Evolutionary conservation across 2,113 vertebrate species (phyloP).

Genomic region (Hirundichthys speculiger): DNA sequence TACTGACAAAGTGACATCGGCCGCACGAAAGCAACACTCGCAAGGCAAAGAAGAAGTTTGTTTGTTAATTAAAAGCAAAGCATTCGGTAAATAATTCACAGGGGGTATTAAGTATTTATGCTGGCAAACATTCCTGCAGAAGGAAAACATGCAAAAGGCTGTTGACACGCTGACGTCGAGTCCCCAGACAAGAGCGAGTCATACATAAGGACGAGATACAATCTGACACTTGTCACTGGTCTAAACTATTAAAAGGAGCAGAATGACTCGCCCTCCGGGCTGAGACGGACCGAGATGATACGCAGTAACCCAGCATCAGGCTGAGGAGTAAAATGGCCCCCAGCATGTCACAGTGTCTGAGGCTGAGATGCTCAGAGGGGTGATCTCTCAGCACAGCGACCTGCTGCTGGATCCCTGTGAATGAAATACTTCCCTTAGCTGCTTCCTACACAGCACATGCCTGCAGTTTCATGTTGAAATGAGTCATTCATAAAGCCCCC

Average conservation of each 20-base stretch:
- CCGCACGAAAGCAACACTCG: background rate
- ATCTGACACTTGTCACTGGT: slow-evolving; percentile 55
- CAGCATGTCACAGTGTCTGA: slow-evolving; percentile 26
- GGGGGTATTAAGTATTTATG: slow-evolving; percentile 43
- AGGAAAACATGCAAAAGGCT: slow-evolving; percentile 20
- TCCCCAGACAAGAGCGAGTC: slow-evolving; percentile 12
- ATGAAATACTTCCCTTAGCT: slow-evolving; percentile 43
- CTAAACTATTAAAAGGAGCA: slow-evolving; percentile 23
- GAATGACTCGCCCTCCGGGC: slow-evolving; percentile 21
- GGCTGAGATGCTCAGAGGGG: slow-evolving; percentile 22
- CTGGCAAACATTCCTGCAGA: slow-evolving; percentile 13
- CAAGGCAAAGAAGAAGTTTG: slow-evolving; percentile 7
- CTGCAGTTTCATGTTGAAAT: slow-evolving; percentile 51
- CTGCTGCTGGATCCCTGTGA: slow-evolving; percentile 36
- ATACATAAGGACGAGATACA: slow-evolving; percentile 36
- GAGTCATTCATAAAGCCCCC: slow-evolving; percentile 65
- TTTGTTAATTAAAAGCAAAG: slow-evolving; percentile 25
- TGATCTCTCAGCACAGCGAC: slow-evolving; percentile 16
- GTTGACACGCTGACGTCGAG: slow-evolving; percentile 30
- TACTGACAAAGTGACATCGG: slow-evolving; percentile 12
- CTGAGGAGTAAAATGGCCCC: slow-evolving; percentile 43
- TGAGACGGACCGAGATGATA: slow-evolving; percentile 12
- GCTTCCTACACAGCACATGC: slow-evolving; percentile 46
- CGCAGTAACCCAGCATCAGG: slow-evolving; percentile 45
- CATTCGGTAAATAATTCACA: slow-evolving; percentile 53